Conservation (phyloP, 2,113 vertebrate species). For the Gadus chalcogrammus region DNA sequence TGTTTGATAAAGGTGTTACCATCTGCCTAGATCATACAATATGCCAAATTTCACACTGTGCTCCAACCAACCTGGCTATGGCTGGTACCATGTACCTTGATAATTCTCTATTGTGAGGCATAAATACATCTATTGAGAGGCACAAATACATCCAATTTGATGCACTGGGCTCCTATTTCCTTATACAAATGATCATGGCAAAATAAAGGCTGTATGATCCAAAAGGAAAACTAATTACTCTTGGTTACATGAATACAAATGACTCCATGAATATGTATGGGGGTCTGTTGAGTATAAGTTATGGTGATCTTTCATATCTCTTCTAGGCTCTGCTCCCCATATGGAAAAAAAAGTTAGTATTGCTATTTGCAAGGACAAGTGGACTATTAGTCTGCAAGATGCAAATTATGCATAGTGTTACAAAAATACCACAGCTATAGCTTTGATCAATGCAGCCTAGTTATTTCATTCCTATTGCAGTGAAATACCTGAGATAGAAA, state of each 20-base stretch:
- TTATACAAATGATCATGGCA: background rate
- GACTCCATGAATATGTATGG: slow-evolving; percentile 31
- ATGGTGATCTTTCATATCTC: background rate
- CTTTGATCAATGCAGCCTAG: background rate
- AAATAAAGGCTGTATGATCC: slow-evolving; percentile 10
- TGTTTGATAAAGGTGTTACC: slow-evolving; percentile 10
- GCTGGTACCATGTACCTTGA: background rate
- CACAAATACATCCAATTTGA: background rate
- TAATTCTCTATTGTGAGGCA: background rate
- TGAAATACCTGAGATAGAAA: background rate
- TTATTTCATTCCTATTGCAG: background rate
- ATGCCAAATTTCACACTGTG: background rate
- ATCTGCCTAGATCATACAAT: background rate
- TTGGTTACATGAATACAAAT: slow-evolving; percentile 23
- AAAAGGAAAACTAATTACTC: slow-evolving; percentile 24
- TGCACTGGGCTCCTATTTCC: no score
- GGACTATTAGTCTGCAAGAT: background rate
- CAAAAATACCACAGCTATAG: background rate
- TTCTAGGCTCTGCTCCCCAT: background rate
- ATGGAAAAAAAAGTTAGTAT: background rate
- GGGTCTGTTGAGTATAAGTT: slow-evolving; percentile 21
- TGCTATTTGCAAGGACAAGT: background rate
- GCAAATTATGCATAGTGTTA: background rate
- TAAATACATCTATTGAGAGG: background rate
- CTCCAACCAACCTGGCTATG: background rate